These are phyloP conservation scores for Acrocephalus scirpaceus DNA, from an alignment of 2,797 vertebrate genomes.

Conservation along the genomic window DNA sequence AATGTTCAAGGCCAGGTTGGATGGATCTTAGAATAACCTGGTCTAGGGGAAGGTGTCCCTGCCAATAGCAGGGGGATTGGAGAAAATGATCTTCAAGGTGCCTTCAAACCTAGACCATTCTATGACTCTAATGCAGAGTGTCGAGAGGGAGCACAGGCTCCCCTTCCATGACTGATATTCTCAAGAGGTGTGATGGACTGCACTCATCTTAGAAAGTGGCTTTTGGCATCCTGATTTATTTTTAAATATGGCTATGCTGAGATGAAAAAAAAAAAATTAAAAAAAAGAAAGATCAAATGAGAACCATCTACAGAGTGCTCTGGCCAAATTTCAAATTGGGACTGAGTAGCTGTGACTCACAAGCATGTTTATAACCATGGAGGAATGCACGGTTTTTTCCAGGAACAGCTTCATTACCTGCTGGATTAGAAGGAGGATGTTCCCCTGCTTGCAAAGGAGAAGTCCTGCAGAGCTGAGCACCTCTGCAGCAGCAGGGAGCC, in stretches of 20 bases:
- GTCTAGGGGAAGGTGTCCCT: rapidly evolving
- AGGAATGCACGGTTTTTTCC: background rate
- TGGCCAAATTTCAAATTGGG: constrained; percentile 31
- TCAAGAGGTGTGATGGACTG: background rate
- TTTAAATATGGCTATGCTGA: background rate
- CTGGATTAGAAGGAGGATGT: background rate
- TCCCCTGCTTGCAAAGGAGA: background rate
- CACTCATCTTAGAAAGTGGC: constrained; percentile 20
- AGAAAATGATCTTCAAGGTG: background rate
- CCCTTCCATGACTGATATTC: background rate
- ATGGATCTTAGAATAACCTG: background rate
- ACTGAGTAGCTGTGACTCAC: constrained; percentile 41
- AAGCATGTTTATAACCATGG: background rate
- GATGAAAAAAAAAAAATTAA: background rate
- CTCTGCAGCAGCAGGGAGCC: background rate
- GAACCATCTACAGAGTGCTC: background rate
- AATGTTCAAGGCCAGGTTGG: background rate
- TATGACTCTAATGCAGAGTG: background rate
- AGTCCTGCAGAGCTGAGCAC: background rate
- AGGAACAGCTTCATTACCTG: constrained; percentile 26
- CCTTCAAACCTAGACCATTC: background rate
- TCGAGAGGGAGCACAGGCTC: background rate
- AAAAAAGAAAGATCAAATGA: background rate
- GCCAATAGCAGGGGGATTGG: background rate
- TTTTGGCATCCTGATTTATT: background rate